Evolutionary conservation across 2,113 vertebrate genomes (phyloP).

Genomic region (Ranitomeya imitator): DNA sequence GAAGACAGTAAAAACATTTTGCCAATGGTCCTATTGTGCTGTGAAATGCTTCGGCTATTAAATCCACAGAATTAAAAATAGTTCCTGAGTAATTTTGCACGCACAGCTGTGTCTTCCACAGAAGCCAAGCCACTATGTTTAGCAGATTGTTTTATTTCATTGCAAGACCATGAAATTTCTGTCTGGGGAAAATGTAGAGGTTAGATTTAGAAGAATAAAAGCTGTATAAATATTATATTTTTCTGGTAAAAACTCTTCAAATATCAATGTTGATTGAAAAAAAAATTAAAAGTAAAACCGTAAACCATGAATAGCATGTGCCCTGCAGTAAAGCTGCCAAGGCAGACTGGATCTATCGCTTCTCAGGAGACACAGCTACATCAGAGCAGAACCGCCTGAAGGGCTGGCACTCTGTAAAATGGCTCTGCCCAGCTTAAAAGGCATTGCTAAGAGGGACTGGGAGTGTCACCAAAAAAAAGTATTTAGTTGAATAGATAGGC

Average conservation of each 20-base stretch:
- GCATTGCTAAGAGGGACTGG: no score
- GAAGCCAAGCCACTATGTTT: slow-evolving; percentile 5
- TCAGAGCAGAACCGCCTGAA: no score
- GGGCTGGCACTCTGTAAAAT: no score
- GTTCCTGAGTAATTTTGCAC: neutral
- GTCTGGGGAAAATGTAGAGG: neutral
- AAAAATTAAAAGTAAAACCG: neutral
- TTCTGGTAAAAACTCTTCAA: neutral
- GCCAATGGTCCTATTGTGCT: neutral
- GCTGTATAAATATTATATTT: neutral
- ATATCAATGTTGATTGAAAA: neutral
- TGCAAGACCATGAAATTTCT: slow-evolving; percentile 3
- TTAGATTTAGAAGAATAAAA: neutral
- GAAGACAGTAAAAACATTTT: neutral
- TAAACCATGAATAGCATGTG: neutral
- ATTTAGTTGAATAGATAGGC: no score
- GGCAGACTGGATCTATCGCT: no score
- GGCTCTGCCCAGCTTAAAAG: no score
- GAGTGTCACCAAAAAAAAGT: no score
- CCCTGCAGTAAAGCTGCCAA: no score
- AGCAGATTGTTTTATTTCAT: neutral
- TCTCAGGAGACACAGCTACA: no score
- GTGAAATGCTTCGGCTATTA: neutral
- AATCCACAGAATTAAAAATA: neutral
- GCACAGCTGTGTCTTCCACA: neutral